phyloP scores from a whole-genome alignment of 2,113 vertebrate genomes.

The Sapajus apella region DNA sequence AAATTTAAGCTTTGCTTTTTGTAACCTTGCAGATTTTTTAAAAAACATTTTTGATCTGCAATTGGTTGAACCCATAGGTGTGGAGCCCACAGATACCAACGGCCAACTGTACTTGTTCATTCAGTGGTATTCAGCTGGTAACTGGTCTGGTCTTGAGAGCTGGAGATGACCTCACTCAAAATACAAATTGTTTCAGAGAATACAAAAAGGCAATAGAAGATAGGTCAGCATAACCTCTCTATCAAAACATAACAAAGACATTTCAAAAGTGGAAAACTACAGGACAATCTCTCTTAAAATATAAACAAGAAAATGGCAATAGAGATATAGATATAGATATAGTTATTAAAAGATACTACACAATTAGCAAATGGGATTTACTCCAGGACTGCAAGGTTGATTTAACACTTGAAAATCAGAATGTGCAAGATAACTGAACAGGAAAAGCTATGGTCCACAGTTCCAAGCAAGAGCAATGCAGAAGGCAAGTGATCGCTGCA shows the following conservation, averaged over 20 bases:
- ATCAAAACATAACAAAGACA: background rate
- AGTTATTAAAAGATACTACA: background rate
- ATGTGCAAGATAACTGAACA: too few species aligned
- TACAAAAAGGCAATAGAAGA: background rate
- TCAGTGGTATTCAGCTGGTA: background rate
- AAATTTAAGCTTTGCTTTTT: background rate
- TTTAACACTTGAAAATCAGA: background rate
- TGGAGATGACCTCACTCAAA: background rate
- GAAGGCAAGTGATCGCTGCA: too few species aligned
- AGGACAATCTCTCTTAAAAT: background rate
- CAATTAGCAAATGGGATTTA: background rate
- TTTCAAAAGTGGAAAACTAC: background rate
- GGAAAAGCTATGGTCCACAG: too few species aligned
- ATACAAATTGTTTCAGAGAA: background rate
- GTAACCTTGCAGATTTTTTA: background rate
- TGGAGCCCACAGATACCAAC: background rate
- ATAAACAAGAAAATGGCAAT: background rate
- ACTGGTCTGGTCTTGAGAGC: background rate
- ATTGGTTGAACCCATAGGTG: background rate
- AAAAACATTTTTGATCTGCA: background rate
- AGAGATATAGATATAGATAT: background rate
- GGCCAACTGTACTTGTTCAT: background rate
- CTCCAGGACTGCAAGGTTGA: background rate
- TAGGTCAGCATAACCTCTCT: background rate
- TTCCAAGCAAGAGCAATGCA: too few species aligned